Evolutionary conservation across 2,113 vertebrate species (phyloP).

Genomic region (Antechinus stuartii): DNA sequence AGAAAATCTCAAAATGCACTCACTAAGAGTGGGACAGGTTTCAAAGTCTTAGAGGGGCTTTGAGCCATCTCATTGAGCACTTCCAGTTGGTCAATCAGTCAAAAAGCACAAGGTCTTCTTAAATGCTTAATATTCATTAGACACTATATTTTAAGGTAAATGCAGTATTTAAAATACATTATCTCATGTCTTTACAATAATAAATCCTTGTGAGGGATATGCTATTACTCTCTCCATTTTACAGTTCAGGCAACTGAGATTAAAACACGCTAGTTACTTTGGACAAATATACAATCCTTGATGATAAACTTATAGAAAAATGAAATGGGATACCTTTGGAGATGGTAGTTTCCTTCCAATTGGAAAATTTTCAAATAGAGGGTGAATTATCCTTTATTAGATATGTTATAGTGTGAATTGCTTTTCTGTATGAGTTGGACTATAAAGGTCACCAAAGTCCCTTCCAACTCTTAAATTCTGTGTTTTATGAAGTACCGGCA

Average conservation of each 20-base stretch:
- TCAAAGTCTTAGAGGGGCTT: not conserved
- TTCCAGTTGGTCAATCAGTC: not conserved
- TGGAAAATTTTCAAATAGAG: not conserved
- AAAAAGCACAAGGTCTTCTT: not conserved
- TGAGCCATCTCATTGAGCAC: not conserved
- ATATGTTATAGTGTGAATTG: not conserved
- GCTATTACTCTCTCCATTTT: not conserved
- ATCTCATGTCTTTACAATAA: not conserved
- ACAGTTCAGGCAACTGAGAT: not conserved
- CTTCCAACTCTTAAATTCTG: not conserved
- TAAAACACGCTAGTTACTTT: not conserved
- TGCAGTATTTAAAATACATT: not conserved
- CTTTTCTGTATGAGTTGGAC: not conserved
- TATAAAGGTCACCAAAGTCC: not conserved
- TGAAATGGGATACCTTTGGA: not conserved
- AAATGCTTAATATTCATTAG: not conserved
- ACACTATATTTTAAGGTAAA: not conserved
- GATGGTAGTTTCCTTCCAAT: not conserved
- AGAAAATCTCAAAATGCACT: not conserved
- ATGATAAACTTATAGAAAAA: not conserved
- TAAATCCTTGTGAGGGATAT: not conserved
- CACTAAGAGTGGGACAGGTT: no score
- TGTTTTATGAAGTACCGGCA: not conserved
- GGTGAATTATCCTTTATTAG: not conserved
- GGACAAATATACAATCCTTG: not conserved